Percentiles rank a stretch among this genome's conserved stretches.
phyloP scores from a whole-genome alignment of 2,113 vertebrate species.

The Elachura formosa region DNA sequence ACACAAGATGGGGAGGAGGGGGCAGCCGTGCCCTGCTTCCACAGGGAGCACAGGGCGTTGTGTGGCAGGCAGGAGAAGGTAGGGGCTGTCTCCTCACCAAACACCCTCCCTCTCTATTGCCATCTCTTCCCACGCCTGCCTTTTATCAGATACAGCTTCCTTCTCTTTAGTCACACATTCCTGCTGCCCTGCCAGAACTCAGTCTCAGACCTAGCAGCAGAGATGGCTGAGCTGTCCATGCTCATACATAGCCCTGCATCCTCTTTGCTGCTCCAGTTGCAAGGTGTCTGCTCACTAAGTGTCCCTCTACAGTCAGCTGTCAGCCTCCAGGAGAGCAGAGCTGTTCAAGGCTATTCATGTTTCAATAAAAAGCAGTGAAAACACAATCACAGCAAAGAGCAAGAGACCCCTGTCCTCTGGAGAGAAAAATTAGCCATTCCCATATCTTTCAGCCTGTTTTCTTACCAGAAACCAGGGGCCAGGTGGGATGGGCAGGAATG shows the following conservation, averaged over 20 bases:
- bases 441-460: not conserved
- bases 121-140: not conserved
- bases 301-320: not conserved
- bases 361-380: not conserved
- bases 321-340: not conserved
- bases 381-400: not conserved
- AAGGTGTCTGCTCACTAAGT: not conserved
- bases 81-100: not conserved
- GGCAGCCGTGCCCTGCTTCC: not conserved
- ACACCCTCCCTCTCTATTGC: not conserved
- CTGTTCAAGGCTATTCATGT: not conserved
- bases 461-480: not conserved
- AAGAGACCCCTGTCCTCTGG: not conserved
- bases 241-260: not conserved
- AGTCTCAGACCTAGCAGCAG: not conserved
- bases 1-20: not conserved
- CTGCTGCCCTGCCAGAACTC: not conserved
- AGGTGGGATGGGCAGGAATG: not conserved
- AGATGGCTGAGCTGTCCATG: not conserved
- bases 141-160: not conserved
- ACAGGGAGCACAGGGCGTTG: not conserved
- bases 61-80: not conserved
- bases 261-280: not conserved
- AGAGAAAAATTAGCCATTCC: not conserved
- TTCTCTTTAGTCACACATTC: not conserved